These are phyloP conservation scores for Formica exsecta DNA, from an alignment of 1,140 invertebrate species.

Conservation along the genomic window DNA sequence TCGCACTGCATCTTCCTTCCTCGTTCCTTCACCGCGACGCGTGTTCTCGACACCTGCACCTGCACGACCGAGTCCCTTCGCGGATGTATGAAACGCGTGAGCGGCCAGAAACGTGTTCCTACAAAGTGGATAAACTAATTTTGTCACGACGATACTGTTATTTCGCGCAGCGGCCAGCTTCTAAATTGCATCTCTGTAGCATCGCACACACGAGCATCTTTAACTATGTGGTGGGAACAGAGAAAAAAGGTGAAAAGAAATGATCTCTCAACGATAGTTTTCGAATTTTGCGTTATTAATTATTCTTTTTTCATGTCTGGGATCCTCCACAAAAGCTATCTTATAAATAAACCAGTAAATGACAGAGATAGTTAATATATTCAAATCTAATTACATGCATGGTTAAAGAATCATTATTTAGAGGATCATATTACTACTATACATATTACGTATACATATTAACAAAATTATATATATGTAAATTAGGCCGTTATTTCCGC, in stretches of 20 bases:
- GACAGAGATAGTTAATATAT: background rate
- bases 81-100: conserved; percentile 69
- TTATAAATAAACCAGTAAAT: background rate
- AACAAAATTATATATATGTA: conserved; percentile 42
- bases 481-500: conserved; percentile 44
- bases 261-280: background rate
- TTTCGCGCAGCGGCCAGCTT: conserved; percentile 39
- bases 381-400: background rate
- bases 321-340: background rate
- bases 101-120: conserved; percentile 72
- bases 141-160: conserved; percentile 56
- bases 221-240: background rate
- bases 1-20: conserved; percentile 23
- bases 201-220: background rate
- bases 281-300: background rate
- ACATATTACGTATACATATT: background rate
- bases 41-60: conserved; percentile 8
- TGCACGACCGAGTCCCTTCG: conserved; percentile 26
- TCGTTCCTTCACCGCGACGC: background rate
- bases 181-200: conserved; percentile 4
- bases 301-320: background rate
- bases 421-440: background rate
- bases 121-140: conserved; percentile 81
- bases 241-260: background rate
- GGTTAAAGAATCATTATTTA: background rate